phyloP scores from a whole-genome alignment of 1,140 invertebrate species.

The Camponotus floridanus region DNA sequence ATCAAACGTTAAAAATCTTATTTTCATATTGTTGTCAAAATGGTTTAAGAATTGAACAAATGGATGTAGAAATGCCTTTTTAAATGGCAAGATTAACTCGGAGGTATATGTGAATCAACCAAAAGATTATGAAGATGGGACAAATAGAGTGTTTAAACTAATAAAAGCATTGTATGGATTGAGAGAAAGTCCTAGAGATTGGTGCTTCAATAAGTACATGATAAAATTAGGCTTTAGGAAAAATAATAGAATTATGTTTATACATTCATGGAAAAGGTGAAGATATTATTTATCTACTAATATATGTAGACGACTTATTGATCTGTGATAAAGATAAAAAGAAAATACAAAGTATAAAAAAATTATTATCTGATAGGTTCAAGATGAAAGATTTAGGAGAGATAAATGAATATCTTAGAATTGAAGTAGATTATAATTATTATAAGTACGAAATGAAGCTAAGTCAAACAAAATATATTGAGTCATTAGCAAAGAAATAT shows the following conservation, averaged over 20 bases:
- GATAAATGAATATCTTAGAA: slow-evolving; percentile 24
- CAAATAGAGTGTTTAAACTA: slow-evolving; percentile 22
- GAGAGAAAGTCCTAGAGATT: slow-evolving; percentile 35
- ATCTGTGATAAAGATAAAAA: slow-evolving; percentile 25
- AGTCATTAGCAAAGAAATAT: slow-evolving; percentile 39
- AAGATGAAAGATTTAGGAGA: slow-evolving; percentile 42
- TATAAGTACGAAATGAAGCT: background rate
- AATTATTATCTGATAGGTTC: background rate
- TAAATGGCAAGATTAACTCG: slow-evolving; percentile 25
- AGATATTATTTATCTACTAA: slow-evolving; percentile 15
- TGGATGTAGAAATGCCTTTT: slow-evolving; percentile 15
- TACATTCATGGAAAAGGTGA: background rate
- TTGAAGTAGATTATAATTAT: slow-evolving; percentile 36
- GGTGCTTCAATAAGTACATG: slow-evolving; percentile 19
- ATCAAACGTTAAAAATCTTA: background rate
- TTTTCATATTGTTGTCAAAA: background rate
- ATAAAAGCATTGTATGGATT: slow-evolving; percentile 27
- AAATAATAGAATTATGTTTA: slow-evolving; percentile 34
- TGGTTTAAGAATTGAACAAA: slow-evolving; percentile 26
- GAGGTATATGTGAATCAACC: slow-evolving; percentile 41
- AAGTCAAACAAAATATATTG: slow-evolving; percentile 43
- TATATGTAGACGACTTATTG: slow-evolving; percentile 35
- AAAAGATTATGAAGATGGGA: background rate
- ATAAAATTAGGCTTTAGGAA: background rate
- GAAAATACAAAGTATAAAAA: slow-evolving; percentile 9